phyloP scores from a whole-genome alignment of 2,113 vertebrate genomes.

The Dicentrarchus labrax region DNA sequence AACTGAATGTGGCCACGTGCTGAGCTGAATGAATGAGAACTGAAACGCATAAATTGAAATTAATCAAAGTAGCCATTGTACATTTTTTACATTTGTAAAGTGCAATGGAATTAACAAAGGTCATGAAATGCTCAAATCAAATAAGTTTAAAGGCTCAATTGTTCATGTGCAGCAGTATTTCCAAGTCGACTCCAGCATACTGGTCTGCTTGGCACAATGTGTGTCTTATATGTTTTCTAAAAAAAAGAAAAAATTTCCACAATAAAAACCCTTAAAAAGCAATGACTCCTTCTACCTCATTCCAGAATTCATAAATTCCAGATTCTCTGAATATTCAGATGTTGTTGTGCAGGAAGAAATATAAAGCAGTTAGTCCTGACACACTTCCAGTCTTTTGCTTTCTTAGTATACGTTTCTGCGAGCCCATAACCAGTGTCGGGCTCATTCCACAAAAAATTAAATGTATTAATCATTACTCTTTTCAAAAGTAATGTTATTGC shows the following conservation, averaged over 20 bases:
- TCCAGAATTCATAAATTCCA: too few species aligned
- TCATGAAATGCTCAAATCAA: conserved; percentile 10
- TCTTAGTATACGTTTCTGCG: neutral
- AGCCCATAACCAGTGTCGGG: too few species aligned
- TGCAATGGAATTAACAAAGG: conserved; percentile 33
- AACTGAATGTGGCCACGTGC: conserved; percentile 5
- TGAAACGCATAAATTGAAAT: conserved; percentile 22
- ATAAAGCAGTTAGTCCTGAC: neutral
- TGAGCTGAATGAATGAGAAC: conserved; percentile 26
- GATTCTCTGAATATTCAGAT: too few species aligned
- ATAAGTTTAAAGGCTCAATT: neutral
- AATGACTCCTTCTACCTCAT: too few species aligned
- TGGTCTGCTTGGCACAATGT: too few species aligned
- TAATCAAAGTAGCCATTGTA: conserved; percentile 15
- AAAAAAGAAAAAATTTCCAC: too few species aligned
- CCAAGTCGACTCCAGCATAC: neutral
- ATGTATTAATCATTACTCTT: too few species aligned
- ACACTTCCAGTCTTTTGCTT: neutral
- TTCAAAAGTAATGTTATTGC: too few species aligned
- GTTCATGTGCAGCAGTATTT: neutral
- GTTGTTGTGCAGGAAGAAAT: neutral
- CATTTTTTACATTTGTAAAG: conserved; percentile 21
- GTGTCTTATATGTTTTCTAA: too few species aligned
- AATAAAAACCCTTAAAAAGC: too few species aligned
- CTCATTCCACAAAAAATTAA: too few species aligned